phyloP scores from a whole-genome alignment of 2,113 vertebrate genomes.

The Mastomys coucha region DNA sequence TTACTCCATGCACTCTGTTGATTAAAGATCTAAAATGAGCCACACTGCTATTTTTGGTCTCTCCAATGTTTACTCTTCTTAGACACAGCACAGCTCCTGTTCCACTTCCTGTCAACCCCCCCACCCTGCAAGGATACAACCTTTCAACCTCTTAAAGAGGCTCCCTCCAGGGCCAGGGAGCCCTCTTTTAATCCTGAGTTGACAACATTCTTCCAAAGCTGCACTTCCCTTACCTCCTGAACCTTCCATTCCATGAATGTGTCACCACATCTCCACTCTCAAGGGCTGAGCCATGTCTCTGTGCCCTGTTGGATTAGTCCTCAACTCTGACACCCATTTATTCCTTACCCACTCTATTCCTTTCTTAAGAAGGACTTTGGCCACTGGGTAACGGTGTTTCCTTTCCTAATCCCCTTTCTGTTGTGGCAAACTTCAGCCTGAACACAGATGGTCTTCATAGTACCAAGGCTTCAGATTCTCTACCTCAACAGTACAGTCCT shows the following conservation, averaged over 20 bases:
- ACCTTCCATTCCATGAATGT: neutral
- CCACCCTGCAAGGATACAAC: neutral
- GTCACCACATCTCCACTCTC: neutral
- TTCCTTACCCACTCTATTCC: neutral
- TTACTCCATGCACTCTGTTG: neutral
- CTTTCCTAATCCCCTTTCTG: neutral
- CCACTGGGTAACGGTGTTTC: neutral
- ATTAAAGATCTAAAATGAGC: neutral
- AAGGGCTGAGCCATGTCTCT: neutral
- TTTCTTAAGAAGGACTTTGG: constrained; percentile 3
- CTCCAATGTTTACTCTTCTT: neutral
- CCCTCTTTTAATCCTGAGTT: neutral
- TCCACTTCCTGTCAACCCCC: neutral
- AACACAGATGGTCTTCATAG: neutral
- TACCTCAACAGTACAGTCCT: neutral
- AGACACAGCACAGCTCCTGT: neutral
- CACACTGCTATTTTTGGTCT: neutral
- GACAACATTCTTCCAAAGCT: neutral
- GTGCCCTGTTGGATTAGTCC: neutral
- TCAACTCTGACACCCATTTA: neutral
- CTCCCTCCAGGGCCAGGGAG: neutral
- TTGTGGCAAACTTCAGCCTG: neutral
- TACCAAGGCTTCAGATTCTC: neutral
- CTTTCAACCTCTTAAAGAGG: neutral
- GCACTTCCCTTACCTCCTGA: neutral